Base-by-base conservation (phyloP, 2,113 vertebrate species). In the Chamaetylas fuelleborni region DNA sequence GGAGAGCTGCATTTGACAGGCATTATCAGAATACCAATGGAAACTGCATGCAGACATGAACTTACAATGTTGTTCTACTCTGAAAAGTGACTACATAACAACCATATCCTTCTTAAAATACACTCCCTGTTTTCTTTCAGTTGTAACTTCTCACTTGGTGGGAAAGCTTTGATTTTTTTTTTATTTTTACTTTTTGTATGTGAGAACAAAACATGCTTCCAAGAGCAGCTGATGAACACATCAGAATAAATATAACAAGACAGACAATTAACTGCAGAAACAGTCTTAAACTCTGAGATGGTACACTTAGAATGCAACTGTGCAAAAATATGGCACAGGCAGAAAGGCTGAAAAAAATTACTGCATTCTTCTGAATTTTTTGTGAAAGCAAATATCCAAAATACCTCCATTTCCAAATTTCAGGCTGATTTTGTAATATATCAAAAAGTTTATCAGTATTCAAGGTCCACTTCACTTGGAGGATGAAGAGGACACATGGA, bases 1-100 rank as follows among this genome's bases (percentile, higher is more conserved):
- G 86, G 51, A 93, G 79, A 95, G 79, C 93, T 95, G 76, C 57
- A 85, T 96, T 95, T 96, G 94, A 97, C 92, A 96, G 94, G 93
- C 94, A 97, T 96, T 96, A 97, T 96, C 94, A 92, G 61, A 83
- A 70, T 62, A 96, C 67, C 88, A 95, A 81, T 74, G 85, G 71
- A 81, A 95, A 95, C 71, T 77, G 87, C 92, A 96, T 87, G 90
- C 92, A 95, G 76, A 90, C 95, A 93, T 86, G 64, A 95, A 86
- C 76, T 96, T 92, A 62, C 18, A 78, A 12, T 29, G 67, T 36
- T 38, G 93, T 96, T 97, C 92, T 95, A 95, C 94, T 97, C 96
- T 96, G 94, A 97, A 97, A 96, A 96, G 92, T 90, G 94, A 96
- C 88, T 58, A 47, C 0, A 4, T 22, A 29, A 66, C 22, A 79